Evolutionary conservation across 2,888 invertebrate species (phyloP).

Genomic region (Tenodera sinensis): DNA sequence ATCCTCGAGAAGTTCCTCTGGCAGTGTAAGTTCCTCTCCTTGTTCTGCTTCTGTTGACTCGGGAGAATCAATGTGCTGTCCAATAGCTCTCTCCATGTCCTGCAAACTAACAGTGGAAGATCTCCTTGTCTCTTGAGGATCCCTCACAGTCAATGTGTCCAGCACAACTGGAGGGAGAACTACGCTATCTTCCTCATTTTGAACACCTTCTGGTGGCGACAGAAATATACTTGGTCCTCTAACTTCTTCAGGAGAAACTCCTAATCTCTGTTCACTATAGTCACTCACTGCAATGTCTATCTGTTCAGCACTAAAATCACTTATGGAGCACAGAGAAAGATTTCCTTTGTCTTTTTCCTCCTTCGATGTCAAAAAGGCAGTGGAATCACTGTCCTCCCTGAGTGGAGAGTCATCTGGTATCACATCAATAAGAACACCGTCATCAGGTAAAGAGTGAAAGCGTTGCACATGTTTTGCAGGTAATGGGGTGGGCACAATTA

Average conservation of each 20-base stretch:
- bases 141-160: not conserved
- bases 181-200: not conserved
- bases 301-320: not conserved
- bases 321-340: not conserved
- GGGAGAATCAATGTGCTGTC: slow-evolving; percentile 74
- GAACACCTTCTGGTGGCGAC: not conserved
- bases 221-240: not conserved
- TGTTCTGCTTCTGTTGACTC: slow-evolving; percentile 62
- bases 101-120: slow-evolving; percentile 25
- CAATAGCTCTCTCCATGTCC: slow-evolving; percentile 51
- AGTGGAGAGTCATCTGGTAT: not conserved
- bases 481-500: not conserved
- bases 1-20: not conserved
- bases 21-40: not conserved
- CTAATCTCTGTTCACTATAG: not conserved
- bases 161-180: not conserved
- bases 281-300: not conserved
- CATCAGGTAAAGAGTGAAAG: slow-evolving; percentile 1
- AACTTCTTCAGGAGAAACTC: not conserved
- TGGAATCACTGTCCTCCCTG: not conserved
- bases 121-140: slow-evolving; percentile 18
- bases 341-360: slow-evolving; percentile 13
- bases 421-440: not conserved
- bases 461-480: not conserved
- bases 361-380: not conserved